Base-by-base conservation (phyloP, 2,113 vertebrate species). In the Oreochromis aureus region DNA sequence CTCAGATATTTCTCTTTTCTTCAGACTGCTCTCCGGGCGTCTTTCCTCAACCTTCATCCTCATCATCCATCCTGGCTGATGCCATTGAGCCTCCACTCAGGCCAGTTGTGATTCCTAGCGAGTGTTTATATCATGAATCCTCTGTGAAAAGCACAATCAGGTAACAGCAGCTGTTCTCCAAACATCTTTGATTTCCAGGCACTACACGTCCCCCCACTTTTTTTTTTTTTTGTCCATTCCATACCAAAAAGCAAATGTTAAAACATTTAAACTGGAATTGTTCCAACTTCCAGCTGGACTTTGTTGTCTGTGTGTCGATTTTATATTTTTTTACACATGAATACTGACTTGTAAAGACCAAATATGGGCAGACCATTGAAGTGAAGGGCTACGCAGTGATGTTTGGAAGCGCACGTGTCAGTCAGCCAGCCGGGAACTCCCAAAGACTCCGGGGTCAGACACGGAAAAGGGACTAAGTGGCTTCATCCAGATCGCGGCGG, bases 311-410 rank as follows among this genome's bases (percentile, higher is more conserved):
- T 27, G 80, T 48, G 22, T 81, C 51, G n/a, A 66, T 82, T 73
- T 86, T 80, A 11, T 89, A 66, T 90, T 87, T 91, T 89, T 87
- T 84, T 83, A 87, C 48, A 66, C 10, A 13, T 51, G 32, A 27
- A 46, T 63, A 51, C 63, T 13, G 56, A 82, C 69, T 79, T 85
- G 59, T 55, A 12, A 87, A 90, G 91, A 91, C 94, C 93, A 93
- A 93, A 94, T 69, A 66, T 27, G 83, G 81, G 79, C 84, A 15
- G 80, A 85, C 12, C 55, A 27, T 88, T 7, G 27, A 81, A 71
- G 59, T 58, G 86, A 94, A 95, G 94, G 93, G 91, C 93, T 94
- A 89, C 86, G 22, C 13, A 2, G 84, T 53, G 83, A 84, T 30
- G 19, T 76, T 71, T 22, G 32, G 44, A 32, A 59, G 63, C 6